Evolutionary conservation across 2,113 vertebrate species (phyloP).

Genomic region (Camelus dromedarius): DNA sequence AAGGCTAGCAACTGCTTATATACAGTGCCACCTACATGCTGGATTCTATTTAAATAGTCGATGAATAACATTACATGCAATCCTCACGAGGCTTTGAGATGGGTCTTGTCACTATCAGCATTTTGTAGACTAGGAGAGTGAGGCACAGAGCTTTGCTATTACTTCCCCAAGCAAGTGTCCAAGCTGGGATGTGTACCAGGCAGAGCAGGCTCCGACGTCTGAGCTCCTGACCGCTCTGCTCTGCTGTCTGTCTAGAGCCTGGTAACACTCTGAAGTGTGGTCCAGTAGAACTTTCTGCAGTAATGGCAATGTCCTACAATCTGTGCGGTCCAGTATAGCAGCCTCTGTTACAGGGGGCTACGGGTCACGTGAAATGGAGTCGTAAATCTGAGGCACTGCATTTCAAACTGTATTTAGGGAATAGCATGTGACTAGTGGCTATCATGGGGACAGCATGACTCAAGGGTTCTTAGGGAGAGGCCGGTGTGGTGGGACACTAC

Average conservation of each 20-base stretch:
- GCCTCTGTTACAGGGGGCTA: neutral
- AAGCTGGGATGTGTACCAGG: neutral
- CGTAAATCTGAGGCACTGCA: neutral
- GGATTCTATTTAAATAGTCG: neutral
- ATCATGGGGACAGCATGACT: neutral
- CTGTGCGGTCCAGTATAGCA: neutral
- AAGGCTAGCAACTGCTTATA: fast-evolving
- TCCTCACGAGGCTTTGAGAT: neutral
- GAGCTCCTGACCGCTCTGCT: neutral
- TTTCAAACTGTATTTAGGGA: neutral
- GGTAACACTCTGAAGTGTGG: neutral
- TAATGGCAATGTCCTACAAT: neutral
- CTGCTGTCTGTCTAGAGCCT: neutral
- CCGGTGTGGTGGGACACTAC: neutral
- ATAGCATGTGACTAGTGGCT: neutral
- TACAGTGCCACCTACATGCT: neutral
- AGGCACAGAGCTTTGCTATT: neutral
- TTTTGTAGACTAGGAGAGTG: neutral
- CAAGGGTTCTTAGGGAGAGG: neutral
- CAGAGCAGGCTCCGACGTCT: neutral
- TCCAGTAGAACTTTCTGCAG: neutral
- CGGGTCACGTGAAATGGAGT: neutral
- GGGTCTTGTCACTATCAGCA: neutral
- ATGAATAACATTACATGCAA: neutral
- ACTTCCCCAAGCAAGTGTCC: neutral